phyloP scores from a whole-genome alignment of 2,797 vertebrate species.

The Sus cebifrons region DNA sequence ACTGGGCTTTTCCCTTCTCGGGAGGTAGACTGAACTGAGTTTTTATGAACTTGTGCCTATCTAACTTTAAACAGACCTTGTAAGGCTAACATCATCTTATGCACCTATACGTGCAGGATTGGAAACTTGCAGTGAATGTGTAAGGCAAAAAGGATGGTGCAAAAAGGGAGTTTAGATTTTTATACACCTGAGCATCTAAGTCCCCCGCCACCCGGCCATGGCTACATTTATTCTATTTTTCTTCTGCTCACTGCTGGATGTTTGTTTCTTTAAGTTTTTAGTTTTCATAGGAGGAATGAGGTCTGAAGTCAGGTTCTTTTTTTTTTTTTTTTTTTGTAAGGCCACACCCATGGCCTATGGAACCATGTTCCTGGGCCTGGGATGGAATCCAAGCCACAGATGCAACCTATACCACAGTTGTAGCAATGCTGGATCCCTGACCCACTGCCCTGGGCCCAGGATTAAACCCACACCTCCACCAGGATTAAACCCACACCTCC shows the following conservation, averaged over 20 bases:
- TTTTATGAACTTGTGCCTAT: neutral
- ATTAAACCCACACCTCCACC: no score
- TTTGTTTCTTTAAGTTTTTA: constrained; percentile 81
- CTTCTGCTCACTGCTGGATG: constrained; percentile 69
- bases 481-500: no score
- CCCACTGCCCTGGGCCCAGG: no score
- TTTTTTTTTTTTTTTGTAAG: no score
- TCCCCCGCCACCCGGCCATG: constrained; percentile 70
- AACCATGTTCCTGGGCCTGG: no score
- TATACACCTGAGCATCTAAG: neutral
- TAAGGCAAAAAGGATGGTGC: neutral
- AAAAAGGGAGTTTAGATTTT: neutral
- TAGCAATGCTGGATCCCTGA: no score
- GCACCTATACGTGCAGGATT: neutral
- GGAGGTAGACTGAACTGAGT: neutral
- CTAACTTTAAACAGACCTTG: neutral
- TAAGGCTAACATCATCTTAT: neutral
- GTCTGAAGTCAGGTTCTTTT: neutral
- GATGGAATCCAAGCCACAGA: no score
- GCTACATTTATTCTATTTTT: constrained; percentile 78
- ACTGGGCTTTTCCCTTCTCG: neutral
- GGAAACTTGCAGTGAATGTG: neutral
- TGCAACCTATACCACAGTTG: no score
- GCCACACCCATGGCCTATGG: no score
- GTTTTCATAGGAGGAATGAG: constrained; percentile 41